These are phyloP conservation scores for Sinelater perroti DNA, from an alignment of 2,888 invertebrate genomes.

Conservation along the genomic window DNA sequence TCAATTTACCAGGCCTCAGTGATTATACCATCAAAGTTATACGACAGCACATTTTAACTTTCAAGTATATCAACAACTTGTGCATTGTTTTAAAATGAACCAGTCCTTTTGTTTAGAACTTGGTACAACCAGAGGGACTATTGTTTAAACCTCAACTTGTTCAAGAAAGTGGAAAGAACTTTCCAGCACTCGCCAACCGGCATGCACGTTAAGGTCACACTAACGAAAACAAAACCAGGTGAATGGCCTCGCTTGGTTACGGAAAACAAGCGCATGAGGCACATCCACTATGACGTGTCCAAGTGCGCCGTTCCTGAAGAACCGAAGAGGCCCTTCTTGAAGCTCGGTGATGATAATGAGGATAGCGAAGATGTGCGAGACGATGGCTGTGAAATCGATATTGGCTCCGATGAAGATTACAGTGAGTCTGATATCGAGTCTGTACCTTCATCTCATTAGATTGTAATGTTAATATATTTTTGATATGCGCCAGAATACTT, in stretches of 20 bases:
- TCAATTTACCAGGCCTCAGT: constrained; percentile 48
- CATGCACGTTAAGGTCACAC: constrained; percentile 46
- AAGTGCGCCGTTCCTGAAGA: constrained; percentile 46
- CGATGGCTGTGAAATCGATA: constrained; percentile 16
- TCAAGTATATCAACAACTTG: too few species aligned
- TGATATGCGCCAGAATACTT: too few species aligned
- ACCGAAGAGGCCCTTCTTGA: constrained; percentile 40
- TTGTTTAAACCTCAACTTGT: constrained; percentile 49
- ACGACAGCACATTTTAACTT: constrained; percentile 30
- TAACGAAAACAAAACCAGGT: constrained; percentile 47
- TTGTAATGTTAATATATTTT: background rate
- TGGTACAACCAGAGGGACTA: constrained; percentile 47
- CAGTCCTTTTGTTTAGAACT: constrained; percentile 48
- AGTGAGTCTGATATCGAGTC: constrained; percentile 41
- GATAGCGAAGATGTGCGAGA: constrained; percentile 26
- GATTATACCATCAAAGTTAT: constrained; percentile 47
- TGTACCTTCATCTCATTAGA: background rate
- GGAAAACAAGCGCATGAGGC: constrained; percentile 46
- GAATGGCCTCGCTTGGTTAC: constrained; percentile 53
- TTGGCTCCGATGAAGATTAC: constrained; percentile 40
- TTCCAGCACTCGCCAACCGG: constrained; percentile 48
- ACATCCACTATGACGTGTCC: constrained; percentile 52
- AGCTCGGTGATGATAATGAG: constrained; percentile 28
- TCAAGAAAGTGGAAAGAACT: constrained; percentile 44
- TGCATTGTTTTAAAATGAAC: too few species aligned